These are phyloP conservation scores for Anthopleura sola DNA, from an alignment of 64 coral and sea anemone genomes.

Conservation along the genomic window DNA sequence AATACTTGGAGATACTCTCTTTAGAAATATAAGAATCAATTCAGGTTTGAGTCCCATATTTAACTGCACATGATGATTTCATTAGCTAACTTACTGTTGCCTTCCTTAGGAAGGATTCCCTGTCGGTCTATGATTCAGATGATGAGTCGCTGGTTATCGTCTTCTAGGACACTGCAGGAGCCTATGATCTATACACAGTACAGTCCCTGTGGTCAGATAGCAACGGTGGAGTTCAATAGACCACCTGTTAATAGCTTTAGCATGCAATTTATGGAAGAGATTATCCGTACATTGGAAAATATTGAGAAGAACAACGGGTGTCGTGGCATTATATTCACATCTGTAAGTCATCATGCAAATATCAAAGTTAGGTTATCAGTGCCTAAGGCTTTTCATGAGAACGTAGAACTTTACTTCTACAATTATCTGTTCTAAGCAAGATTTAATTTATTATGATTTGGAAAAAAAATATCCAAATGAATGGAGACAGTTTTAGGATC, in stretches of 20 bases:
- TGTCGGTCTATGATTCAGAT: too few relatives aligned
- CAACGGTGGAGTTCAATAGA: constrained; percentile 56
- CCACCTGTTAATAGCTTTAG: constrained; percentile 86
- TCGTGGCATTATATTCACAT: constrained; percentile 66
- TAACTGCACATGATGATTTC: not conserved
- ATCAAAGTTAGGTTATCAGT: too few relatives aligned
- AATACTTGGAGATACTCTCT: too few relatives aligned
- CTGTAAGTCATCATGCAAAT: constrained; percentile 42
- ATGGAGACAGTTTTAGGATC: too few relatives aligned
- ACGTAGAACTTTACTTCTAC: not conserved
- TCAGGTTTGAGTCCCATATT: too few relatives aligned
- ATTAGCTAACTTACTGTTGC: too few relatives aligned
- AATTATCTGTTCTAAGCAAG: too few relatives aligned
- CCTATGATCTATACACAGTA: not conserved
- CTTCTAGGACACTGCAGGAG: too few relatives aligned
- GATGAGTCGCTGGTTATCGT: not conserved
- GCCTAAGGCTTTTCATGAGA: too few relatives aligned
- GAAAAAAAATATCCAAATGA: too few relatives aligned
- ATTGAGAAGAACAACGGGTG: constrained; percentile 62
- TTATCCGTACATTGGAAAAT: constrained; percentile 38
- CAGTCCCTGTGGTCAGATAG: constrained; percentile 42
- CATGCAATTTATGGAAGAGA: constrained; percentile 77
- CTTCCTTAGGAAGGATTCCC: not conserved
- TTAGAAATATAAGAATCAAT: too few relatives aligned
- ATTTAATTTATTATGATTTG: too few relatives aligned